Evolutionary conservation across 2,113 vertebrate species (phyloP).

Genomic region (Megaleporinus macrocephalus): DNA sequence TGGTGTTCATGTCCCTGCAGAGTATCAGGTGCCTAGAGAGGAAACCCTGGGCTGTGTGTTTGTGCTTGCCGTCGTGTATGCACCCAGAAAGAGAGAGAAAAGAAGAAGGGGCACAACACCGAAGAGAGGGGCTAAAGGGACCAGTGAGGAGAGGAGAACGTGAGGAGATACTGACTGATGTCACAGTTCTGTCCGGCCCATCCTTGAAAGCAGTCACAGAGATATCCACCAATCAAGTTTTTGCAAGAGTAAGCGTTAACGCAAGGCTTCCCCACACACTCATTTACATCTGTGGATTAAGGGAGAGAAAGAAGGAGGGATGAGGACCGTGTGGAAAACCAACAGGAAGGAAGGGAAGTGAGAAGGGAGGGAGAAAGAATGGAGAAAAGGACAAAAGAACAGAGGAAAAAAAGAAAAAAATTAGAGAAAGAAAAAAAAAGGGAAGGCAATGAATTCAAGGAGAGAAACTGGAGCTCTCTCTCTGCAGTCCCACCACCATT

Average conservation of each 20-base stretch:
- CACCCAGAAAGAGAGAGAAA: constrained; percentile 17
- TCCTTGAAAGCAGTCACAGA: constrained; percentile 95
- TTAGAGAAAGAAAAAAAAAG: background rate
- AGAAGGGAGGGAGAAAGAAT: constrained; percentile 23
- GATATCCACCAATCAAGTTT: constrained; percentile 99
- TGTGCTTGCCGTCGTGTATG: constrained; percentile 9
- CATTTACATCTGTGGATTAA: constrained; percentile 95
- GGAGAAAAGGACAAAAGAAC: background rate
- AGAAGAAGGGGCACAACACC: background rate
- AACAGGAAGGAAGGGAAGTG: background rate
- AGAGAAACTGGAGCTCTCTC: constrained; percentile 35
- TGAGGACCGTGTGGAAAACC: background rate
- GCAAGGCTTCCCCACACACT: constrained; percentile 92
- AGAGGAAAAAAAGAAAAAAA: too few relatives aligned
- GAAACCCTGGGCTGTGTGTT: constrained; percentile 33
- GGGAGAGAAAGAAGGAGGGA: constrained; percentile 70
- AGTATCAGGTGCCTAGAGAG: constrained; percentile 36
- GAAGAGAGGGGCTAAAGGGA: constrained; percentile 41
- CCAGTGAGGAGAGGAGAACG: constrained; percentile 15
- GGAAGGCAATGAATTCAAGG: constrained; percentile 21
- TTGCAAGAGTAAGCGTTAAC: constrained; percentile 95
- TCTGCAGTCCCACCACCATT: constrained; percentile 49
- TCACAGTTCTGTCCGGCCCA: constrained; percentile 97
- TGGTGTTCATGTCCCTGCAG: constrained; percentile 33
- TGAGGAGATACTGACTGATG: constrained; percentile 92